Evolutionary conservation across 2,888 invertebrate genomes (phyloP), one percentile per base, ranked within the genome.

Genomic region (Chloroclystis v-ata): DNA sequence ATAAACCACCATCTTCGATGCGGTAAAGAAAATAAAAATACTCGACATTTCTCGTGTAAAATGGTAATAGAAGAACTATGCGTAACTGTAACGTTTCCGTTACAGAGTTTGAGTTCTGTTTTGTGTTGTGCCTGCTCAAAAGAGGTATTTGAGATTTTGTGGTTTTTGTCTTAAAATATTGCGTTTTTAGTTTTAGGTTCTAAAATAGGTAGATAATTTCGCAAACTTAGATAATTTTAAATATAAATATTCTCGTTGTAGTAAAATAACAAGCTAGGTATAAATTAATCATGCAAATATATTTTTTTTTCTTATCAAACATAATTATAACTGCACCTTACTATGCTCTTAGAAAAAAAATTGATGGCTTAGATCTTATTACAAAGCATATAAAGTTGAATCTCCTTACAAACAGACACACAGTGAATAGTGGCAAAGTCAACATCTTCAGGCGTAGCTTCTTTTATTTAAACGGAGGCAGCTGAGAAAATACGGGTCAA

Each of bases 391-490:
- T n/a, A n/a, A n/a, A n/a, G n/a, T n/a, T n/a, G n/a, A n/a, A n/a
- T n/a, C n/a, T n/a, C n/a, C n/a, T 20, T 20, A 4, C 3, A 5
- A 20, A 20, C 20, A 20, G 20, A 2, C 2, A 20, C 2, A 33
- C 32, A 33, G 32, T 33, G 32, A 10, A 13, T 14, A 13, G 16
- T 14, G n/a, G 20, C 20, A 20, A 20, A 59, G 63, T 61, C 65
- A 62, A 64, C 61, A 38, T 44, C 57, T 43, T 47, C 43, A 28
- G 5, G 37, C 26, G 43, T 49, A 52, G 55, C 57, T 59, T 57
- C 54, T 57, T 56, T 63, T 67, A 60, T 67, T 69, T 69, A 59
- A 60, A 57, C 57, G 57, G 56, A 59, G 59, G 61, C 68, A 65
- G 63, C 60, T 68, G 58, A 12, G 49, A 44, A 48, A 60, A 61